Base-by-base conservation (phyloP, 2,888 invertebrate species). In the Callinectes sapidus region DNA sequence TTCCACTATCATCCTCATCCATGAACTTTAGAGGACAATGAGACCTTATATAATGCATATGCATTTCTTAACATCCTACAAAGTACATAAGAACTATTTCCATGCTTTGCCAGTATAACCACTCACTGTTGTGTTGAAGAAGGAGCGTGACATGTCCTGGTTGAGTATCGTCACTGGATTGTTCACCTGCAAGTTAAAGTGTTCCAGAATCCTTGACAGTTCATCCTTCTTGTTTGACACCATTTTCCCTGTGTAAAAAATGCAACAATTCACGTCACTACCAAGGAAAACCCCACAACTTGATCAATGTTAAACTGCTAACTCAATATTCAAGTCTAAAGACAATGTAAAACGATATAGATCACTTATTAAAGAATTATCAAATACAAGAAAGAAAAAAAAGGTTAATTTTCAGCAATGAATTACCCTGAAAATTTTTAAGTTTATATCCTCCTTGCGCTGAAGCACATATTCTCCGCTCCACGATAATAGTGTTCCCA, bases 111-210 rank as follows among this genome's bases (percentile, higher is more conserved):
- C 23, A 10, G n/a, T 28, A 71, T 71, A n/a, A 42, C 18, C 35
- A 91, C 94, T 91, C 55, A 92, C 93, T 87, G 91, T 91, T 23
- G 93, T 92, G 85, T 97, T 97, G 16, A 98, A 96, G 96, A 99
- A 99, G 95, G 97, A 98, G 93, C 98, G 97, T 0, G 98, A 98
- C 89, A 97, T 97, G 95, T 99, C 99, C 96, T 99, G 99, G 96
- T 98, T 99, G 71, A 99, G 96, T 39, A 99, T 97, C 94, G 98
- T 98, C 91, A 99, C 97, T 0, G 99, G 99, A 96, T 99, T 99
- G 95, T 98, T 98, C 0, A 99, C 97, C 96, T 98, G 98, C 95
- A 99, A 98, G 95, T 98, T 98, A 95, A 98, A 97, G 81, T 97
- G 96, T 23, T 97, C 95, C 18, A 97, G 96, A 87, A 99, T 97